These are phyloP conservation scores for Avahi laniger DNA, from an alignment of 2,797 vertebrate species.

Conservation along the genomic window DNA sequence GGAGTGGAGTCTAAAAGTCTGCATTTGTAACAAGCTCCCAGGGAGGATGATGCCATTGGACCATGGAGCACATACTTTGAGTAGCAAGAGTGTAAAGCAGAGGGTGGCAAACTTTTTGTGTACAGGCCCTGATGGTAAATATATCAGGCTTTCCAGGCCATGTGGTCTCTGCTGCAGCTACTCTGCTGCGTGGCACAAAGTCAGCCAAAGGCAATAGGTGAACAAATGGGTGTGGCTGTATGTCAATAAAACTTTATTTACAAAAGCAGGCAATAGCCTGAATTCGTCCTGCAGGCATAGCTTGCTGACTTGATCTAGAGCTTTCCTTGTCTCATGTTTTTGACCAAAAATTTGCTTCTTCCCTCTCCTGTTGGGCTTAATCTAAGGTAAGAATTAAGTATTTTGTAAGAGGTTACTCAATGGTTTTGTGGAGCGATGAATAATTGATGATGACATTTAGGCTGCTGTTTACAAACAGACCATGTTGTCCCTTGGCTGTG, in stretches of 20 bases:
- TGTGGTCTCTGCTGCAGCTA: background rate
- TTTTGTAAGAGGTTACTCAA: constrained; percentile 43
- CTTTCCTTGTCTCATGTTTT: constrained; percentile 48
- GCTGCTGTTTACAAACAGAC: constrained; percentile 68
- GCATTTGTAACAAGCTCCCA: background rate
- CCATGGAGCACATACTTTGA: background rate
- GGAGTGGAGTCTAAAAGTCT: background rate
- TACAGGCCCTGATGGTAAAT: background rate
- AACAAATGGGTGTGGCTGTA: background rate
- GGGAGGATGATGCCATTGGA: background rate
- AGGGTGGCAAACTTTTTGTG: background rate
- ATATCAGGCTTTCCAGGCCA: background rate
- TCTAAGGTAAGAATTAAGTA: constrained; percentile 48
- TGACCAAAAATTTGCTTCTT: background rate
- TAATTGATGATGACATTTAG: constrained; percentile 72
- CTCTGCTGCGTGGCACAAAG: background rate
- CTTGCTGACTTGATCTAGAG: background rate
- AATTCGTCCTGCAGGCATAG: background rate
- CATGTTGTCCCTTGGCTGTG: constrained; percentile 29
- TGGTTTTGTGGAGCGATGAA: constrained; percentile 65
- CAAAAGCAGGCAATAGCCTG: background rate
- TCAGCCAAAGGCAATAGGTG: background rate
- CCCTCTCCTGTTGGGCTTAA: background rate
- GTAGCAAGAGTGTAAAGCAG: background rate
- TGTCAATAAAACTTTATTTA: constrained; percentile 36